Base-by-base conservation (phyloP, 1,140 invertebrate species). In the Calliphora vicina region DNA sequence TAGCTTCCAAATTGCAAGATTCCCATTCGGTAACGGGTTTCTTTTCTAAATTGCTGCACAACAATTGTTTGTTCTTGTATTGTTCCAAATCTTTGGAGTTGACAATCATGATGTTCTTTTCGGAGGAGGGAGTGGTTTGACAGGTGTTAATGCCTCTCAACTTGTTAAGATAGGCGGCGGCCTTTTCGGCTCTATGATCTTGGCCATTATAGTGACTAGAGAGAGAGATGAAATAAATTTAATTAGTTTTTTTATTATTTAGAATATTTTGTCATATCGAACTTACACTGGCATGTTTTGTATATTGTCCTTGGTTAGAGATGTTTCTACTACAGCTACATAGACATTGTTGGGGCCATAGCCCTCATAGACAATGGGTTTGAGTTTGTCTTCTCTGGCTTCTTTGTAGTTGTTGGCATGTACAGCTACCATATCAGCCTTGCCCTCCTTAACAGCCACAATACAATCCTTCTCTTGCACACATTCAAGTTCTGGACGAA, bases 401-500 rank as follows among this genome's bases (percentile, higher is more conserved):
- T 86, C 86, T 0, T 85, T 85, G 71, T 87, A 89, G 2, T 82
- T 67, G 1, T 81, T 23, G 0, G 82, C 86, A 0, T 74, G 50
- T 1, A 86, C 25, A 0, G 88, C 74, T 5, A 72, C 57, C 76
- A 88, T 80, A 82, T 91, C 90, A 0, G 87, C 86, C 67, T 88
- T 86, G 45, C 83, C 81, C 13, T 74, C 84, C 73, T 80, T 27
- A 61, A 97, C 92, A 15, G 92, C 92, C 80, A 94, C 91, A 84
- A 97, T 91, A 87, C 96, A 98, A 10, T 93, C 93, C 0, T 91
- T 90, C 15, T 92, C 90, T 27, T 92, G 87, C 1, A 94, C 89
- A 85, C 96, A 97, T 80, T 93, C 92, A 12, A 96, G 90, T 74
- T 92, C 92, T 0, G 96, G 96, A 1, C 95, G 91, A 20, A 96